Conservation (phyloP, 2,113 vertebrate species). For the Panthera leo region DNA sequence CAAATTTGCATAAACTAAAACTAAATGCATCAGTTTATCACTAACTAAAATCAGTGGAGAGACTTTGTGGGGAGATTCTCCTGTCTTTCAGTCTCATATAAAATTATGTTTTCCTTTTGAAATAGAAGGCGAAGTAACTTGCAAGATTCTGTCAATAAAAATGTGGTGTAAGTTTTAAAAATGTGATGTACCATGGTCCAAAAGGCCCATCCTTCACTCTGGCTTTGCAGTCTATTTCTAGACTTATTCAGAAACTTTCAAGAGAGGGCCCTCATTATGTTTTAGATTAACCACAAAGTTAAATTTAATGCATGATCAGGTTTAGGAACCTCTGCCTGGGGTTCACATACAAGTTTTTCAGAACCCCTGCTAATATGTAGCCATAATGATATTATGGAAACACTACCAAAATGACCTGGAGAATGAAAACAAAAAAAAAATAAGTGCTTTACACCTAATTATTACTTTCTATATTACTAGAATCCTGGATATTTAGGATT, state of each 20-base stretch:
- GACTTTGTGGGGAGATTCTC: neutral
- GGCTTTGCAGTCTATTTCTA: neutral
- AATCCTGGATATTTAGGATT: neutral
- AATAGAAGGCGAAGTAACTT: neutral
- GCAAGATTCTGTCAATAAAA: neutral
- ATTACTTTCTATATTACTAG: conserved; percentile 4
- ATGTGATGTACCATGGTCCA: neutral
- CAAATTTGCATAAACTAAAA: neutral
- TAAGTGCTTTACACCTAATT: neutral
- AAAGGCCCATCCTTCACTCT: neutral
- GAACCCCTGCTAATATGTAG: neutral
- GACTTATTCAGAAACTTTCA: neutral
- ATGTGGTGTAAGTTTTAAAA: neutral
- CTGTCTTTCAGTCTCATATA: neutral
- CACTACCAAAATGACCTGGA: neutral
- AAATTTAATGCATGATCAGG: neutral
- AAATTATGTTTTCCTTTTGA: neutral
- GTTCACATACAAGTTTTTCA: neutral
- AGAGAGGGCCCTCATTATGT: neutral
- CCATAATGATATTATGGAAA: neutral
- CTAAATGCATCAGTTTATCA: neutral
- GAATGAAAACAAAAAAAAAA: neutral
- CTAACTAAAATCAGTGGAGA: neutral
- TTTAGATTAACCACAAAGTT: conserved; percentile 30
- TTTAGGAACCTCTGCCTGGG: neutral